Percentiles rank a stretch among this genome's conserved stretches.
phyloP scores from a whole-genome alignment of 2,797 vertebrate species.

The Gastrophryne carolinensis region DNA sequence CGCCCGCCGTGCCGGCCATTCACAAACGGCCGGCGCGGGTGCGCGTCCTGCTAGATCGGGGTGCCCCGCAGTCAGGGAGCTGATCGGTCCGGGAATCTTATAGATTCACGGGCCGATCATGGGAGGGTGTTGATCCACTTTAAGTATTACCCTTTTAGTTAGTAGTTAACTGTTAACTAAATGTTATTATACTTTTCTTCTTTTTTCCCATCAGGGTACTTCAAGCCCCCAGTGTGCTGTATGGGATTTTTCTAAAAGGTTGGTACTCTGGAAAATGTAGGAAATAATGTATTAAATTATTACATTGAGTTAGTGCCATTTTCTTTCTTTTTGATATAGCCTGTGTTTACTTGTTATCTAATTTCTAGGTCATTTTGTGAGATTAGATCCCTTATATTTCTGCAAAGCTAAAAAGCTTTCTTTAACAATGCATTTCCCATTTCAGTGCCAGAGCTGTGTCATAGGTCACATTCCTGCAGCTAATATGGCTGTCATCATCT shows the following conservation, averaged over 20 bases:
- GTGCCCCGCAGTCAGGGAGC: no score
- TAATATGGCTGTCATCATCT: neutral
- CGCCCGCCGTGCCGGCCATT: no score
- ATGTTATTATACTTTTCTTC: neutral
- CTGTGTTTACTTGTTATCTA: neutral
- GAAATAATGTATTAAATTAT: neutral
- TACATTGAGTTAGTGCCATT: neutral
- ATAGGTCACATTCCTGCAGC: neutral
- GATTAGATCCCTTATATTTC: neutral
- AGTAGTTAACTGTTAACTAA: no score
- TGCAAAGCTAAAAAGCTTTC: neutral
- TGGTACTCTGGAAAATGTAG: slow-evolving; percentile 67
- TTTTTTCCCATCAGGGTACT: slow-evolving; percentile 78
- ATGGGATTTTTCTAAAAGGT: slow-evolving; percentile 92
- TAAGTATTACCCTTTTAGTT: no score
- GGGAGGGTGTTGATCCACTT: no score
- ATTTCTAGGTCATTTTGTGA: neutral
- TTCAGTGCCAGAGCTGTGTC: neutral
- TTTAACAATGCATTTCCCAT: neutral
- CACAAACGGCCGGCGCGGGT: no score
- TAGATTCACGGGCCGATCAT: no score
- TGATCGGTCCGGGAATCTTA: no score
- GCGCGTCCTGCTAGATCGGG: no score
- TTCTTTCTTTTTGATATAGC: neutral
- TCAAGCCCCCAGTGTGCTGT: slow-evolving; percentile 90